These are phyloP conservation scores for Piscicola geometra DNA, from an alignment of 2,888 invertebrate genomes.

Conservation along the genomic window DNA sequence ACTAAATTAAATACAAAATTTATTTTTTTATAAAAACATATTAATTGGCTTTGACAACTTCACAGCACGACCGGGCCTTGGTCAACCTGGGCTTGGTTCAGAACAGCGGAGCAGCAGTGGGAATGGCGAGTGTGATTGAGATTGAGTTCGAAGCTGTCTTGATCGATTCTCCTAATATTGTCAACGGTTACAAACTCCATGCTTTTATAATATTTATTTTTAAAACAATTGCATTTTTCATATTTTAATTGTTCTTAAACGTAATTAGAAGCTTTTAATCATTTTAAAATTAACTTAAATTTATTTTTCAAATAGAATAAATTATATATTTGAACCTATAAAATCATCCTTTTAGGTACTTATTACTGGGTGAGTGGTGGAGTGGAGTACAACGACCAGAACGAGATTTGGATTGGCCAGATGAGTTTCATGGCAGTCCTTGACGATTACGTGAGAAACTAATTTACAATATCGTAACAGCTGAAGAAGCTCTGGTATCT, in stretches of 20 bases:
- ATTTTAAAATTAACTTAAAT: too few species aligned
- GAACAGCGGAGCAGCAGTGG: slow-evolving; percentile 38
- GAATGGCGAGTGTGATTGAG: slow-evolving; percentile 43
- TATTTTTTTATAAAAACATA: too few species aligned
- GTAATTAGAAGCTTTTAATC: too few species aligned
- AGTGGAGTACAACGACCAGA: slow-evolving; percentile 50
- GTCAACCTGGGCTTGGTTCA: slow-evolving; percentile 49
- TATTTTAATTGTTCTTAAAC: too few species aligned
- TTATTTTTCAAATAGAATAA: too few species aligned
- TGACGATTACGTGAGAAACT: slow-evolving; percentile 40
- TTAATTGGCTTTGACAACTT: too few species aligned
- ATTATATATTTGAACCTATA: neutral
- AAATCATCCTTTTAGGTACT: neutral
- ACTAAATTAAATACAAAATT: too few species aligned
- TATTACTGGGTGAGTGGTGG: slow-evolving; percentile 54
- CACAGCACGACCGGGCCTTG: slow-evolving; percentile 50
- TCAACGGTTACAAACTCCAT: slow-evolving; percentile 42
- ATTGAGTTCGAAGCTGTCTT: slow-evolving; percentile 50
- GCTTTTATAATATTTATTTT: too few species aligned
- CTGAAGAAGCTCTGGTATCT: too few species aligned
- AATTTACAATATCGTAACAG: slow-evolving; percentile 35
- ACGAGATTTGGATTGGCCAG: slow-evolving; percentile 53
- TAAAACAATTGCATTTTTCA: too few species aligned
- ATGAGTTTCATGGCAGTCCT: slow-evolving; percentile 45
- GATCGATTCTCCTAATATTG: slow-evolving; percentile 43